A percentile compares a stretch with the other conserved stretches of the same genome.
Conservation (phyloP, 37 sponge, comb jelly and placozoan genomes). For the Ianthella basta region DNA sequence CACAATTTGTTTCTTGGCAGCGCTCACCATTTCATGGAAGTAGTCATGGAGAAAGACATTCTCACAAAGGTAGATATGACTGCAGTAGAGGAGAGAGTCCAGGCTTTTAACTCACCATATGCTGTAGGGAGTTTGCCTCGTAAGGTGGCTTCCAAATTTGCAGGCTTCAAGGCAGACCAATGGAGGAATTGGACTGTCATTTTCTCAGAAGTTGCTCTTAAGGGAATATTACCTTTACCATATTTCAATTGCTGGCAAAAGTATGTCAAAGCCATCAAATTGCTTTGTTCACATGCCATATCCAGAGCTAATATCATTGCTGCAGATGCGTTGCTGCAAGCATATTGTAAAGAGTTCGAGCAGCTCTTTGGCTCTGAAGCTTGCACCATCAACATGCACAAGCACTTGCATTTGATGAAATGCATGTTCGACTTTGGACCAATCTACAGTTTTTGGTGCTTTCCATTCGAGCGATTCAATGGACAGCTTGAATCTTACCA, state of each 20-base stretch:
- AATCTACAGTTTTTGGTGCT: constrained; percentile 58
- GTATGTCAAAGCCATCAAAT: constrained; percentile 36
- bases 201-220: constrained; percentile 27
- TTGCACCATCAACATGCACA: constrained; percentile 58
- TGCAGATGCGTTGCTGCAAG: constrained; percentile 40
- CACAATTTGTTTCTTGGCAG: constrained; percentile 45
- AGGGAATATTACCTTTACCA: constrained; percentile 11
- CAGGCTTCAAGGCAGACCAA: constrained; percentile 52
- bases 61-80: neutral
- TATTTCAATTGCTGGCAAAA: constrained; percentile 37
- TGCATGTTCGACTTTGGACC: constrained; percentile 62
- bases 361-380: constrained; percentile 36
- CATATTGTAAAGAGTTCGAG: constrained; percentile 33
- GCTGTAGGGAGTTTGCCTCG: constrained; percentile 35
- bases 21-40: constrained; percentile 34
- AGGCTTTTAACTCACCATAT: neutral
- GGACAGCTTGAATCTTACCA: constrained; percentile 46
- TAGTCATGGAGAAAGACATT: constrained; percentile 22
- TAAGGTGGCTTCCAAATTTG: constrained; percentile 32
- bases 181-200: constrained; percentile 52
- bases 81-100: constrained; percentile 19
- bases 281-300: constrained; percentile 14
- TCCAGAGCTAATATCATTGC: constrained; percentile 14
- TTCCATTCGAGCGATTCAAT: constrained; percentile 63
- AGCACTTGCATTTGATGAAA: constrained; percentile 50